Conservation (phyloP, 2,797 vertebrate genomes). For the Anguilla megastoma region DNA sequence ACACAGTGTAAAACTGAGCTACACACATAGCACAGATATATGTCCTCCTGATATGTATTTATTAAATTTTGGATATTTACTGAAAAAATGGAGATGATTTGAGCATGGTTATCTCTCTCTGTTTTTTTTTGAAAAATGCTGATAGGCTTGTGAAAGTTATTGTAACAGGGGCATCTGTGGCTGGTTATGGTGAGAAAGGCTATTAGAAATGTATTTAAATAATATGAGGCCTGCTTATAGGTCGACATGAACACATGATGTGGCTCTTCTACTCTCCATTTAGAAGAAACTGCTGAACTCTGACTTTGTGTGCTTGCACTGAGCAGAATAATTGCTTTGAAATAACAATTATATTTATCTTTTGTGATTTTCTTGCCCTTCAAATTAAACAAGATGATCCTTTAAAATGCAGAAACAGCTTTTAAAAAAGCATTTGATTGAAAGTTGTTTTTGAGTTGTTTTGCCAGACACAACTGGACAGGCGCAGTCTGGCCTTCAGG, state of each 20-base stretch:
- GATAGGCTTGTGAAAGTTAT: background rate
- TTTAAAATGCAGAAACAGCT: background rate
- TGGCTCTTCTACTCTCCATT: background rate
- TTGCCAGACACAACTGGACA: background rate
- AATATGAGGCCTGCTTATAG: background rate
- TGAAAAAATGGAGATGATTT: background rate
- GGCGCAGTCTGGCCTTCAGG: background rate
- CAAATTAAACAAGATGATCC: background rate
- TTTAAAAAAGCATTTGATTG: background rate
- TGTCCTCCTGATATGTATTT: background rate
- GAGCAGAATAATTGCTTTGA: background rate
- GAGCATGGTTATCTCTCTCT: background rate
- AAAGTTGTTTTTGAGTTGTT: background rate
- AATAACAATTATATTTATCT: background rate
- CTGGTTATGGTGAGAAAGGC: background rate
- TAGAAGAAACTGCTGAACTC: background rate
- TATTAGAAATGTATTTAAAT: background rate
- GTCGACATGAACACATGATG: background rate
- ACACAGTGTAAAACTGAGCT: constrained; percentile 23
- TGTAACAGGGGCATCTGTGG: background rate
- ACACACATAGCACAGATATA: constrained; percentile 28
- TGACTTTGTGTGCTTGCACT: constrained; percentile 5
- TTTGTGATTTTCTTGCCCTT: background rate
- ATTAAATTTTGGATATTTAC: background rate
- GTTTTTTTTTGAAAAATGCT: background rate